These are phyloP conservation scores for Colistium nudipinnis DNA, from an alignment of 2,113 vertebrate genomes.

Conservation along the genomic window DNA sequence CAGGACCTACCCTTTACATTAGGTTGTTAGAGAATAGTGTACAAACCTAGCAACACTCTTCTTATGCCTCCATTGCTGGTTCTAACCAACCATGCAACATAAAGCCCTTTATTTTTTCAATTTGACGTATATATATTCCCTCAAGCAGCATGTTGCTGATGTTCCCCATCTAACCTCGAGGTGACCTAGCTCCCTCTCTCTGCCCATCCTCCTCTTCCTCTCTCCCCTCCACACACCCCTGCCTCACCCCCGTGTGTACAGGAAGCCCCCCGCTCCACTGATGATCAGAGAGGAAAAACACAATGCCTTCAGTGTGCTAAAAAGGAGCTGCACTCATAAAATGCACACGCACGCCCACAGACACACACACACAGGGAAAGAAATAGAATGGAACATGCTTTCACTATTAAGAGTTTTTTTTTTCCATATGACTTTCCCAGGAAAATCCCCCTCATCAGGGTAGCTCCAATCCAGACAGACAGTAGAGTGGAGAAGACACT, in stretches of 20 bases:
- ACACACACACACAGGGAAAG: constrained; percentile 38
- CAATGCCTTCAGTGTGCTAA: constrained; percentile 77
- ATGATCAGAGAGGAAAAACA: constrained; percentile 75
- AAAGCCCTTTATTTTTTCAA: too few relatives aligned
- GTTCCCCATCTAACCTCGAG: constrained; percentile 23
- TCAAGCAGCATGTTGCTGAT: not conserved
- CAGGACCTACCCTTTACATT: not conserved
- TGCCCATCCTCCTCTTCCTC: not conserved
- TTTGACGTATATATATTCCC: too few relatives aligned
- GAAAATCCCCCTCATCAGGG: constrained; percentile 79
- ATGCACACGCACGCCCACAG: constrained; percentile 33
- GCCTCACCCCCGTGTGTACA: constrained; percentile 69
- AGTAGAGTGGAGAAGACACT: constrained; percentile 62
- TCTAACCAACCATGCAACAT: too few relatives aligned
- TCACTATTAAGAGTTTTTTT: constrained; percentile 75
- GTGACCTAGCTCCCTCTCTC: constrained; percentile 24
- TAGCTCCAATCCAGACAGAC: constrained; percentile 73
- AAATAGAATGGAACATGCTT: constrained; percentile 78
- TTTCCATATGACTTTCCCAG: constrained; percentile 80
- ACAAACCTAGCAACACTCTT: not conserved
- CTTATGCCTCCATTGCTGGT: too few relatives aligned
- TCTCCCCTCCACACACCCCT: constrained; percentile 32
- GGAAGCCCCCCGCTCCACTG: constrained; percentile 71
- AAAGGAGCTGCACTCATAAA: constrained; percentile 73
- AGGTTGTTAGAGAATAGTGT: not conserved